phyloP scores from a whole-genome alignment of 2,797 vertebrate species.

The Synanceia verrucosa region DNA sequence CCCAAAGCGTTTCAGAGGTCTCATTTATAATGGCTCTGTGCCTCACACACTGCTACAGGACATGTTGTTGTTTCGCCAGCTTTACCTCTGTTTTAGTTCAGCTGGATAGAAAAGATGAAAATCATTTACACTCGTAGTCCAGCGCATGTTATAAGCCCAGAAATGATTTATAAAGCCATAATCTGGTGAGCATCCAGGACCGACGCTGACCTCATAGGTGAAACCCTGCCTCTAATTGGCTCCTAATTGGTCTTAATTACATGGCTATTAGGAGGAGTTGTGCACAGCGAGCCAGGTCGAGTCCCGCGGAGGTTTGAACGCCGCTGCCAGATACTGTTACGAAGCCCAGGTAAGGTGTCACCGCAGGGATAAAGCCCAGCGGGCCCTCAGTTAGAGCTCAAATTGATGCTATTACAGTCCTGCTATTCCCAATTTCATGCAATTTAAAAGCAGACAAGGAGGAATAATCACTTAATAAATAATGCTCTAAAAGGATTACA shows the following conservation, averaged over 20 bases:
- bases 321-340: conserved; percentile 53
- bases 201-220: conserved; percentile 73
- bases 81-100: conserved; percentile 29
- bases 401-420: conserved; percentile 63
- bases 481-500: conserved; percentile 44
- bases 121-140: conserved; percentile 3
- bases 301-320: conserved; percentile 23
- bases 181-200: conserved; percentile 64
- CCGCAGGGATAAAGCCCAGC: conserved; percentile 51
- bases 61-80: conserved; percentile 14
- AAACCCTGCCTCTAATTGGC: conserved; percentile 75
- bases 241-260: conserved; percentile 79
- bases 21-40: conserved; percentile 37
- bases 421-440: conserved; percentile 54
- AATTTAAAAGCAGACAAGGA: conserved; percentile 52
- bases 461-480: conserved; percentile 58
- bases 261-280: conserved; percentile 65
- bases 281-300: conserved; percentile 31
- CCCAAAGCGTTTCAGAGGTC: conserved; percentile 36
- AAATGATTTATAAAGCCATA: conserved; percentile 65
- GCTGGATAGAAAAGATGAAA: not conserved
- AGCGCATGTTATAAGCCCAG: conserved; percentile 48
- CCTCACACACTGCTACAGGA: conserved; percentile 1
- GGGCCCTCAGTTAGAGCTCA: conserved; percentile 51
- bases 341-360: conserved; percentile 75